Percentiles rank a stretch among this genome's conserved stretches.
Conservation (phyloP, 2,888 invertebrate species). For the Himalopsyche tibetana region DNA sequence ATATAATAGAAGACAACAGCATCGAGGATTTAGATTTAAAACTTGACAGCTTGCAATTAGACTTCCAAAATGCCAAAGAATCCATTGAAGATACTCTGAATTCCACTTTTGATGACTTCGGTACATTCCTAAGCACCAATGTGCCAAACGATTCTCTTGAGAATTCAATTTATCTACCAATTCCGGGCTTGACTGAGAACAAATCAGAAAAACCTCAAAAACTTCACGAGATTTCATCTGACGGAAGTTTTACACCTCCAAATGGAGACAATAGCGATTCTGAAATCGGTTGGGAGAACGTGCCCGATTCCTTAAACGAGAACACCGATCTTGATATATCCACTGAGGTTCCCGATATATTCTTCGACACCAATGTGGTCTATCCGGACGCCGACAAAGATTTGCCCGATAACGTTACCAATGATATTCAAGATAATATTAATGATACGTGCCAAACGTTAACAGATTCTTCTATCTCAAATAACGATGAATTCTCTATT, state of each 20-base stretch:
- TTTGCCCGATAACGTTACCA: neutral
- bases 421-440: neutral
- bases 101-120: conserved; percentile 68
- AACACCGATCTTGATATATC: conserved; percentile 32
- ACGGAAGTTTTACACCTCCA: conserved; percentile 61
- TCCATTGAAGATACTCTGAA: conserved; percentile 68
- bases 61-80: conserved; percentile 62
- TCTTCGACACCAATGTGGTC: conserved; percentile 11
- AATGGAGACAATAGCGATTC: conserved; percentile 64
- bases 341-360: conserved; percentile 47
- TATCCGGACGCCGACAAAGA: conserved; percentile 8
- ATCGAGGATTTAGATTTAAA: conserved; percentile 73
- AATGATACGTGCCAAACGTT: conserved; percentile 26
- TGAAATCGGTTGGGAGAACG: conserved; percentile 61
- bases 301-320: conserved; percentile 46
- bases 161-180: conserved; percentile 60
- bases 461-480: conserved; percentile 6
- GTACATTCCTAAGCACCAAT: conserved; percentile 58
- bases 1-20: conserved; percentile 68
- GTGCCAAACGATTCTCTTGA: conserved; percentile 54
- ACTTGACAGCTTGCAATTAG: conserved; percentile 66
- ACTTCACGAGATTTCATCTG: conserved; percentile 58
- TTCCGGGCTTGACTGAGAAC: conserved; percentile 43
- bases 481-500: neutral
- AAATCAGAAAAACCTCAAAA: conserved; percentile 50